Evolutionary conservation across 2,113 vertebrate species (phyloP).

Genomic region (Trematocara marginatum): DNA sequence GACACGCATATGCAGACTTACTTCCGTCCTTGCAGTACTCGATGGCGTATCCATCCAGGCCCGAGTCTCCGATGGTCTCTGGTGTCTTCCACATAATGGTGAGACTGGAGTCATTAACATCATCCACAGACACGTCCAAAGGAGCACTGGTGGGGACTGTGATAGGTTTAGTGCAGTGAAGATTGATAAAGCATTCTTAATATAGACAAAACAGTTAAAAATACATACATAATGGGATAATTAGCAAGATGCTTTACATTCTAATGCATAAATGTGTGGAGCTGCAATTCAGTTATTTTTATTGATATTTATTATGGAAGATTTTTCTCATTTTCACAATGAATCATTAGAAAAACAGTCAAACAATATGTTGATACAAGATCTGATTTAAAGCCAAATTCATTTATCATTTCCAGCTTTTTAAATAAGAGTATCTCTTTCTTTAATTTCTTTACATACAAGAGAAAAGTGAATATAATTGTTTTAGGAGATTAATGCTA

Average conservation of each 20-base stretch:
- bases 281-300: not conserved
- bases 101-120: conserved; percentile 78
- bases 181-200: not conserved
- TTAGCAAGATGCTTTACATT: not conserved
- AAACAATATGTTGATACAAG: not conserved
- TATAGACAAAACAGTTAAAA: not conserved
- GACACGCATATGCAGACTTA: conserved; percentile 56
- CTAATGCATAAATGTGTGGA: not conserved
- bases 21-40: conserved; percentile 87
- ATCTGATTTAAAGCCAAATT: not conserved
- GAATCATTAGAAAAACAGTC: not conserved
- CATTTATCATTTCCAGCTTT: rapidly evolving
- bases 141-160: conserved; percentile 81
- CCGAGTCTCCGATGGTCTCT: conserved; percentile 65
- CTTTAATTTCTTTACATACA: not conserved
- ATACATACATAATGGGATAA: not conserved
- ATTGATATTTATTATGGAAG: not conserved
- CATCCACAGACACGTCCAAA: conserved; percentile 75
- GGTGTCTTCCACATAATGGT: conserved; percentile 84
- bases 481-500: not conserved
- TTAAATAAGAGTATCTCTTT: not conserved
- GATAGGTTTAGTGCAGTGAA: not conserved
- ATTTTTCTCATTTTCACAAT: not conserved
- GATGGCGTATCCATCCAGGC: conserved; percentile 81
- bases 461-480: not conserved